Evolutionary conservation across 2,888 invertebrate species (phyloP), one percentile per base, ranked within the genome.

Genomic region (Drosophila meridionalis): DNA sequence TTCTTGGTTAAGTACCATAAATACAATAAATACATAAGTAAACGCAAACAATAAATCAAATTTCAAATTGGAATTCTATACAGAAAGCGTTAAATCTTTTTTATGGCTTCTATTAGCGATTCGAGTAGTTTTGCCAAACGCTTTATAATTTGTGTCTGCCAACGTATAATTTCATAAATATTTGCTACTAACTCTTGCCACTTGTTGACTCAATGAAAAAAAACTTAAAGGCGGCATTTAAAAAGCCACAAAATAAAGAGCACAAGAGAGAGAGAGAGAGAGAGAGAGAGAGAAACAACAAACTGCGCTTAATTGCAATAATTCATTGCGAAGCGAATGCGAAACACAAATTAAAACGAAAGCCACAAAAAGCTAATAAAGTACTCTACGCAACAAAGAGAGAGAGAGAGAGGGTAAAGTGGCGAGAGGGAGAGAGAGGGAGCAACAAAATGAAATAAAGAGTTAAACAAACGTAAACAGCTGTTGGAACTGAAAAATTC

Each of bases 241-340:
- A 86, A 86, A 79, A 75, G 83, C 73, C 74, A 83, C 80, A 83
- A 83, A 87, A 85, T 52, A 26, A 20, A 32, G 4, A 20, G 20
- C 20, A n/a, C n/a, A n/a, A 70, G 28, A 7, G 38, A 14, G 14
- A 12, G 28, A 57, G 12, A 62, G 52, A 40, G 53, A 36, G 12
- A 20, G 9, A n/a, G 2, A 20, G 20, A 62, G 36, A 34, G 48
- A 30, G 30, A n/a, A 14, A 9, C 36, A 12, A 36, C 53, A 58
- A 78, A 67, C 70, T 74, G 77, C 74, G 83, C 80, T 85, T 89
- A 89, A 89, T 89, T 89, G 88, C 88, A 89, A 89, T 89, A 87
- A 80, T 85, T 88, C 83, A 86, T 82, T 85, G 79, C 80, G 78
- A 73, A 73, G 75, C 83, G 50, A 73, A 71, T 66, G 65, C 69